A percentile compares a stretch with the other conserved stretches of the same genome.
phyloP scores from a whole-genome alignment of 2,888 invertebrate species.

The Ochropleura leucogaster region DNA sequence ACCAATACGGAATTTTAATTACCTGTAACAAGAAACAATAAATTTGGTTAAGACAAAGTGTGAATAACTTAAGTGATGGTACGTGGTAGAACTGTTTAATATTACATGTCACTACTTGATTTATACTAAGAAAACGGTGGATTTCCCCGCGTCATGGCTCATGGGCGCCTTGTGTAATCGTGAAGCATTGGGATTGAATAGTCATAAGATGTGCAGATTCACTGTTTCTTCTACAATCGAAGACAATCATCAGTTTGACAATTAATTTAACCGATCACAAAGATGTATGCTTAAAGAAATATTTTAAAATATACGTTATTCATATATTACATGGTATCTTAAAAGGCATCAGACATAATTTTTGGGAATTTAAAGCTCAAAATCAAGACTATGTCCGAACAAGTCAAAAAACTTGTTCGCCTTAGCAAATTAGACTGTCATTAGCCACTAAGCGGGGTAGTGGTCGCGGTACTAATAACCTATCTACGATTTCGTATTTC shows the following conservation, averaged over 20 bases:
- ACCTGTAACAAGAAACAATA: slow-evolving; percentile 68
- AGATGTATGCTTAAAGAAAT: not conserved
- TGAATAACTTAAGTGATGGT: slow-evolving; percentile 49
- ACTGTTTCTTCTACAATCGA: not conserved
- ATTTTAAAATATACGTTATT: too few relatives aligned
- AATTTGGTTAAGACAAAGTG: slow-evolving; percentile 60
- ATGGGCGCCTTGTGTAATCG: slow-evolving; percentile 31
- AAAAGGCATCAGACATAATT: too few relatives aligned
- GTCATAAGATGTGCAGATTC: not conserved
- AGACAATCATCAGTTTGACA: not conserved
- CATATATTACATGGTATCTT: too few relatives aligned
- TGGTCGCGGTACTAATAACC: too few relatives aligned
- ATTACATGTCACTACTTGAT: slow-evolving; percentile 31
- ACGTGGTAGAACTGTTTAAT: slow-evolving; percentile 46
- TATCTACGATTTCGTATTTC: not conserved
- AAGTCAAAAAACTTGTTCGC: not conserved
- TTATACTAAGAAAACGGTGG: slow-evolving; percentile 29
- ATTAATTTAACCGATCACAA: not conserved
- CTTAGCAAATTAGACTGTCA: not conserved
- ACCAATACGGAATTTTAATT: slow-evolving; percentile 58
- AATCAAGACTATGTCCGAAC: not conserved
- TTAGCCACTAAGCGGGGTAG: not conserved
- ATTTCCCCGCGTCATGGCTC: slow-evolving; percentile 42
- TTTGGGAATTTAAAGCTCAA: not conserved
- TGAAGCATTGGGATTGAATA: slow-evolving; percentile 35